These are phyloP conservation scores for Cuniculus paca DNA, from an alignment of 2,797 vertebrate genomes.

Conservation along the genomic window DNA sequence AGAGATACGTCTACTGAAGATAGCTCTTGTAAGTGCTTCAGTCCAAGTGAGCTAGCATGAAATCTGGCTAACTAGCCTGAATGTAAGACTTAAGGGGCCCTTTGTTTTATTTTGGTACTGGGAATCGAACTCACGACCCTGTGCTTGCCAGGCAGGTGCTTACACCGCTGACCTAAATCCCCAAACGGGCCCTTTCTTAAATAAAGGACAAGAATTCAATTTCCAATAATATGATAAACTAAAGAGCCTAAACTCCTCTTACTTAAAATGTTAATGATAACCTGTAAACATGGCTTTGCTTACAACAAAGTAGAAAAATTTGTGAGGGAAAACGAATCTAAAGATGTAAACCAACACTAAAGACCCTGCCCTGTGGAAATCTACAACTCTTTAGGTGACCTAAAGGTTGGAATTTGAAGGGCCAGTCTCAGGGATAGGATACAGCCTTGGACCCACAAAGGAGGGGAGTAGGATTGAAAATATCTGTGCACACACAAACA, in stretches of 20 bases:
- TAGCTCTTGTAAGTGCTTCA: not conserved
- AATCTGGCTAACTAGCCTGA: not conserved
- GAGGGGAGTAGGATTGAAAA: not conserved
- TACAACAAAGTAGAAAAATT: conserved; percentile 4
- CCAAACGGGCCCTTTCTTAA: too few species aligned
- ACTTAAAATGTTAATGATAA: conserved; percentile 11
- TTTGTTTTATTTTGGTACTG: too few species aligned
- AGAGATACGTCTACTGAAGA: not conserved
- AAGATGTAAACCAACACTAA: not conserved
- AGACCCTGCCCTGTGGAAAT: not conserved
- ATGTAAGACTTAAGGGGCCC: not conserved
- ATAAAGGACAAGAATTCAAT: conserved; percentile 11
- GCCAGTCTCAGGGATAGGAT: not conserved
- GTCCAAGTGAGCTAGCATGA: not conserved
- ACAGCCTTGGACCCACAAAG: not conserved
- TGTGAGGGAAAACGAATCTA: not conserved
- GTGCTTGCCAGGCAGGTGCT: too few species aligned
- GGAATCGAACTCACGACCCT: too few species aligned
- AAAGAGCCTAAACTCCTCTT: not conserved
- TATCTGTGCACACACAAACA: not conserved
- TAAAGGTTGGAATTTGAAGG: not conserved
- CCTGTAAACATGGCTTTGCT: not conserved
- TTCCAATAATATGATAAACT: not conserved
- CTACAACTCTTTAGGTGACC: not conserved
- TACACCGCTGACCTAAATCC: too few species aligned